Percentiles rank a stretch among this genome's conserved stretches.
These are phyloP conservation scores for Drosophila ezoana DNA, from an alignment of 2,888 invertebrate species.

Conservation along the genomic window DNA sequence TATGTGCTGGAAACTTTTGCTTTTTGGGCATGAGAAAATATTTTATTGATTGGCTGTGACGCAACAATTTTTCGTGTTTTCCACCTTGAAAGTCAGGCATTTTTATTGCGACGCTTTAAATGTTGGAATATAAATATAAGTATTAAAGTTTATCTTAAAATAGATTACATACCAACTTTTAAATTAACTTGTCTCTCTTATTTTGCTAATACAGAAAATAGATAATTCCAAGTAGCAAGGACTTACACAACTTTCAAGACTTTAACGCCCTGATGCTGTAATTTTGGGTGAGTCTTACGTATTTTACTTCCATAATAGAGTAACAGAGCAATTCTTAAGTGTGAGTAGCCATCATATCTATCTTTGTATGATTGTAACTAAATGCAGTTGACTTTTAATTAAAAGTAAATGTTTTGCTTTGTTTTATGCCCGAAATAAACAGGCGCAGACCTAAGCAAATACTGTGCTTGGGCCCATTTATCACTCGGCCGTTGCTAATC, in stretches of 20 bases:
- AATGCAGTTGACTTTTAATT: constrained; percentile 65
- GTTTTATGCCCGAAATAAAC: constrained; percentile 72
- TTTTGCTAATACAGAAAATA: too few relatives aligned
- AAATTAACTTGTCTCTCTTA: too few relatives aligned
- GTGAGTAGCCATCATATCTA: too few relatives aligned
- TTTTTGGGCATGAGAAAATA: constrained; percentile 63
- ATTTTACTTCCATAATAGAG: too few relatives aligned
- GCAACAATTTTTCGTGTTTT: constrained; percentile 43
- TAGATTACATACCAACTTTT: too few relatives aligned
- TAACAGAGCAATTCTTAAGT: too few relatives aligned
- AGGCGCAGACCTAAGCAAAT: constrained; percentile 71
- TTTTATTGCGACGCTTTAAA: not conserved
- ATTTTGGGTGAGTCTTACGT: too few relatives aligned
- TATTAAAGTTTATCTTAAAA: not conserved
- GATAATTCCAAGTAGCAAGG: too few relatives aligned
- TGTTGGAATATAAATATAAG: not conserved
- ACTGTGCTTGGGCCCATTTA: constrained; percentile 67
- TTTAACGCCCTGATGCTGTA: too few relatives aligned
- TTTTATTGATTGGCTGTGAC: constrained; percentile 73
- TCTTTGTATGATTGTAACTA: constrained; percentile 26
- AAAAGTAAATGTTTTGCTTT: constrained; percentile 77
- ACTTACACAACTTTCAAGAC: too few relatives aligned
- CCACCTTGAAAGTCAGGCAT: not conserved
- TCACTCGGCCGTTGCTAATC: constrained; percentile 75
- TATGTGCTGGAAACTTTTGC: constrained; percentile 25